Percentiles rank a stretch among this genome's conserved stretches.
These are phyloP conservation scores for Drosophila bifasciata DNA, from an alignment of 1,140 invertebrate species.

Conservation along the genomic window DNA sequence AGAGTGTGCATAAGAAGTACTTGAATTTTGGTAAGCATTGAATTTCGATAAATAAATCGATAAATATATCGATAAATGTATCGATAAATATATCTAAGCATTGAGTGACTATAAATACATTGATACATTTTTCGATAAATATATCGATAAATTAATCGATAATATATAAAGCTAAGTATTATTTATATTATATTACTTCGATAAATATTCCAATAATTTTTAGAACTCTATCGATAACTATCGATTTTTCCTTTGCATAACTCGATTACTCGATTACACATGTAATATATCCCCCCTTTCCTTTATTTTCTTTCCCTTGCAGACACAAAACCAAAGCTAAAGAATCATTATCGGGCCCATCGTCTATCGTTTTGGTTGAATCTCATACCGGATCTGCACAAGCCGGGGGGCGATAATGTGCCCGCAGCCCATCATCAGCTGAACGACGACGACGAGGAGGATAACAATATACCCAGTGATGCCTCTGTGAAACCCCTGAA, in stretches of 20 bases:
- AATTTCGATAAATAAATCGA: not conserved
- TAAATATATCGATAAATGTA: too few relatives aligned
- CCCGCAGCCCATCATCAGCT: conserved; percentile 94
- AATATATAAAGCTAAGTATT: too few relatives aligned
- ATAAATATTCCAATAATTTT: too few relatives aligned
- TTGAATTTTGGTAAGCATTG: conserved; percentile 90
- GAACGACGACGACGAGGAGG: conserved; percentile 88
- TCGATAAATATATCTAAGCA: too few relatives aligned
- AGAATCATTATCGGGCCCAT: conserved; percentile 97
- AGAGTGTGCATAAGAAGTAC: conserved; percentile 96
- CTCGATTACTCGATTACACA: too few relatives aligned
- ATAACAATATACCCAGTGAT: conserved; percentile 85
- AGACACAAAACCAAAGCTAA: conserved; percentile 94
- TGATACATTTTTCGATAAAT: too few relatives aligned
- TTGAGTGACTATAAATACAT: too few relatives aligned
- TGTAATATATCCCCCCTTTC: not conserved
- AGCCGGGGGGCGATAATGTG: conserved; percentile 93
- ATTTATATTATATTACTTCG: too few relatives aligned
- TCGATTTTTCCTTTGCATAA: too few relatives aligned
- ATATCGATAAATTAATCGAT: too few relatives aligned
- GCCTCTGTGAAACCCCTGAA: conserved; percentile 85
- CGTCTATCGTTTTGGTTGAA: conserved; percentile 98
- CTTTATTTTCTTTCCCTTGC: conserved; percentile 33
- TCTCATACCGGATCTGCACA: conserved; percentile 97
- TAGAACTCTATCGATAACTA: too few relatives aligned